Conservation (phyloP, 2,113 vertebrate genomes). For the Noctilio leporinus region DNA sequence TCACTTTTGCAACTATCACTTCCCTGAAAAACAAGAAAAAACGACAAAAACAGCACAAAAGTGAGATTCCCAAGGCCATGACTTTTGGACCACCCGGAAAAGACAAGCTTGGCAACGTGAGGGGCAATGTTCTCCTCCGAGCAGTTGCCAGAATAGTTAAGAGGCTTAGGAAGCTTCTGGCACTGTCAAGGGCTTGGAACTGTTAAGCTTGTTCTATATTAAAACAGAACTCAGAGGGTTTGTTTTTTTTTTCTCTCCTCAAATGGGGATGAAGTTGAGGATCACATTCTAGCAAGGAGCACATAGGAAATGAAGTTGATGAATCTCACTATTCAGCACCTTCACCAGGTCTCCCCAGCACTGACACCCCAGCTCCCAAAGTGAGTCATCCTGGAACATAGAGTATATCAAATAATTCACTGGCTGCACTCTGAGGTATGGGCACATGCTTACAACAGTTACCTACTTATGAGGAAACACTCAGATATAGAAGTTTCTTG, state of each 20-base stretch:
- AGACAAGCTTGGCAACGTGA: constrained; percentile 22
- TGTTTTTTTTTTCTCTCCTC: neutral
- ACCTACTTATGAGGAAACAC: neutral
- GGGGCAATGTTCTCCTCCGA: neutral
- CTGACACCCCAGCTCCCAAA: neutral
- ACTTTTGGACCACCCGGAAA: constrained; percentile 51
- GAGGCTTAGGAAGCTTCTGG: constrained; percentile 54
- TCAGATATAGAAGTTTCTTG: neutral
- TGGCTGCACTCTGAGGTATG: neutral
- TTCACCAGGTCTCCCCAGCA: neutral
- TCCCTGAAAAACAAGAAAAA: neutral
- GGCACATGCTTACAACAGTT: neutral
- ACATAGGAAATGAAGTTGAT: neutral
- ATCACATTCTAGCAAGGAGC: neutral
- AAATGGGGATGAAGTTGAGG: neutral
- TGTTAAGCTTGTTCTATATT: constrained; percentile 15
- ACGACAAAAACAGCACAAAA: constrained; percentile 32
- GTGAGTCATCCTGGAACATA: neutral
- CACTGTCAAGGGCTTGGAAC: constrained; percentile 38
- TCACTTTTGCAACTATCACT: constrained; percentile 23
- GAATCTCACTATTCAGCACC: neutral
- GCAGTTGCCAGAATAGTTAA: constrained; percentile 44
- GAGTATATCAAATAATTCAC: neutral
- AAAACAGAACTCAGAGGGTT: constrained; percentile 24
- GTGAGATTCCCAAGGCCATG: neutral